Base-by-base conservation (phyloP, 2,113 vertebrate genomes). In the Paramisgurnus dabryanus region DNA sequence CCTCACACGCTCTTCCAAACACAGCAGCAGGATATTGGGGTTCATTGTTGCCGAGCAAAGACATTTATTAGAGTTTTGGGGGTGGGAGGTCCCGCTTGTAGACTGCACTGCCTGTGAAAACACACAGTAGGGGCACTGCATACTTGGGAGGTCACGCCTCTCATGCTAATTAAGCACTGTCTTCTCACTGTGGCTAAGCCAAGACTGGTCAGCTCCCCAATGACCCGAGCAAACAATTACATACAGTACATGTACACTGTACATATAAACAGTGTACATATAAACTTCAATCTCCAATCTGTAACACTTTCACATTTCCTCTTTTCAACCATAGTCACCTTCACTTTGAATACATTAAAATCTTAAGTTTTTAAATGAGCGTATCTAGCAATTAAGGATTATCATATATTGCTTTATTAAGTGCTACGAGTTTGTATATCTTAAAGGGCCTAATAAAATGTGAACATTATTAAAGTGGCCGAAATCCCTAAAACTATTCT, bases 61-160 rank as follows among this genome's bases (percentile, higher is more conserved):
- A 83, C 76, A 74, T 87, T 86, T 60, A 86, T 83, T 86, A 89
- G 82, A 78, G 85, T 88, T 87, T 57, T 80, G 63, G 45, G 79
- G 65, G 34, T 57, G 10, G 69, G 68, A 53, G 60, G 72, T 79
- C 41, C 73, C 15, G 73, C 67, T 67, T 34, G 27, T 68, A 79
- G 76, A 43, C 67, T 47, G 58, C 81, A 76, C 73, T 71, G 64
- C 83, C 82, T 84, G 75, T 84, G 74, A 84, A 85, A 84, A 85
- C 76, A 83, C 81, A 85, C 85, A 88, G 71, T 77, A 79, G 50
- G 82, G 76, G 47, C 57, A 57, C 80, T 70, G 68, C 85, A 85
- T 82, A 80, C 74, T 85, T 75, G 45, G 79, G 79, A 79, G 78
- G 76, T 83, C 80, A 82, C 49, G 69, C 79, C 72, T 82, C 74